phyloP scores from a whole-genome alignment of 2,113 vertebrate genomes.

The Electrona antarctica region DNA sequence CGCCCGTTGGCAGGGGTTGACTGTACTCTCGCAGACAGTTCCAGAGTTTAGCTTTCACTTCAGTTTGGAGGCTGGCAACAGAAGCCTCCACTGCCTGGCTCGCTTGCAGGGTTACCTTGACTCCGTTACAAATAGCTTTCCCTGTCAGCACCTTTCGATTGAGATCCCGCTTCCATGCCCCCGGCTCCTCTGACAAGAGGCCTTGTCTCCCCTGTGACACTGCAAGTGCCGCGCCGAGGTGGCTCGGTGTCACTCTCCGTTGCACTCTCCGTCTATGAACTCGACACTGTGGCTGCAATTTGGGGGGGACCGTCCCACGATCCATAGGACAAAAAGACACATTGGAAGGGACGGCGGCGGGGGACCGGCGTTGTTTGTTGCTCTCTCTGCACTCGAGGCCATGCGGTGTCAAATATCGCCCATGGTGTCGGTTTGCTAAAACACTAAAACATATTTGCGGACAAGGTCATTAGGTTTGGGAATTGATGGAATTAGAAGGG shows the following conservation, averaged over 20 bases:
- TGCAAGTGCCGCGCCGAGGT: constrained; percentile 1
- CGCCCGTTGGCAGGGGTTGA: constrained; percentile 51
- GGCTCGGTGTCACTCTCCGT: constrained; percentile 30
- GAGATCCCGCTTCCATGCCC: constrained; percentile 24
- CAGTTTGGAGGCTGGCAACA: constrained; percentile 43
- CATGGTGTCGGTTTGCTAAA: too few relatives aligned
- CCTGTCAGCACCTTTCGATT: constrained; percentile 49
- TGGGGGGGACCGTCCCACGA: constrained; percentile 24
- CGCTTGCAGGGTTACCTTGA: constrained; percentile 14
- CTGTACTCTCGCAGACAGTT: constrained; percentile 49
- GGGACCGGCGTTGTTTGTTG: too few relatives aligned
- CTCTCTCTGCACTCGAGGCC: too few relatives aligned
- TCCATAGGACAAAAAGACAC: constrained; percentile 6
- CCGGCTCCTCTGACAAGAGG: constrained; percentile 39
- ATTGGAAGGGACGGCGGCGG: too few relatives aligned
- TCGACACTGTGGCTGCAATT: constrained; percentile 9
- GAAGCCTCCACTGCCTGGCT: background rate
- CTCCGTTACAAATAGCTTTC: constrained; percentile 34
- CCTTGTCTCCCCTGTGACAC: constrained; percentile 43
- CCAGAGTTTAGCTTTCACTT: constrained; percentile 48
- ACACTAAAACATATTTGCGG: constrained; percentile 3
- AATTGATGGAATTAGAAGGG: background rate
- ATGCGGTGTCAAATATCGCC: too few relatives aligned
- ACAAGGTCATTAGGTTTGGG: constrained; percentile 3
- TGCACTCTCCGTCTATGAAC: constrained; percentile 14